Percentiles rank a stretch among this genome's conserved stretches.
These are phyloP conservation scores for Gymnocheta viridis DNA, from an alignment of 2,888 invertebrate genomes.

Conservation along the genomic window DNA sequence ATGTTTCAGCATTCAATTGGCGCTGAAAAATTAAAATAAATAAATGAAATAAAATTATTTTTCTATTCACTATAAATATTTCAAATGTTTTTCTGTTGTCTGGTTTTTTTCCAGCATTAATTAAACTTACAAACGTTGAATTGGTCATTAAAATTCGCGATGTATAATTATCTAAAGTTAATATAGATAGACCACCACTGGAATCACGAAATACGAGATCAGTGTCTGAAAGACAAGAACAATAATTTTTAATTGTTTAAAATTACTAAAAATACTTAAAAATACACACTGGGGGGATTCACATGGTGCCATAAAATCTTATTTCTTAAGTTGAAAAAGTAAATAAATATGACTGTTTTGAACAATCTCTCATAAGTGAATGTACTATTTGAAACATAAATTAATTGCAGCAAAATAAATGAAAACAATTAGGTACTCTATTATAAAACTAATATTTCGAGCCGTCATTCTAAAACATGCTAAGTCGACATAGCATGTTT, in stretches of 20 bases:
- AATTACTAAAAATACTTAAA: too few relatives aligned
- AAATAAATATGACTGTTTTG: too few relatives aligned
- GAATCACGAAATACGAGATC: slow-evolving; percentile 90
- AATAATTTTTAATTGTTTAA: background rate
- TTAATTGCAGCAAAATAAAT: background rate
- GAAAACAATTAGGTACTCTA: too few relatives aligned
- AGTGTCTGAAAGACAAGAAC: slow-evolving; percentile 83
- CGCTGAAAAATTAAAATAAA: slow-evolving; percentile 83
- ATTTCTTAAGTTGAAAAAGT: too few relatives aligned
- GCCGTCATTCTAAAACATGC: too few relatives aligned
- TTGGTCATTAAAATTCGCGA: slow-evolving; percentile 90
- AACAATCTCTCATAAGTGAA: too few relatives aligned
- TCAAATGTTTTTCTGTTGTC: background rate
- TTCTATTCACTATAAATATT: background rate
- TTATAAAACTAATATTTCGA: too few relatives aligned
- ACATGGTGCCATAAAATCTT: too few relatives aligned
- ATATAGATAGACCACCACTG: slow-evolving; percentile 89
- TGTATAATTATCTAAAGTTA: slow-evolving; percentile 89
- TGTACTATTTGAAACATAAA: too few relatives aligned
- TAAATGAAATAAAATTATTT: background rate
- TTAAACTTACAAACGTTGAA: slow-evolving; percentile 89
- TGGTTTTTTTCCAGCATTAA: too few relatives aligned
- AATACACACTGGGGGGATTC: too few relatives aligned
- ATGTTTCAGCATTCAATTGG: slow-evolving; percentile 89
- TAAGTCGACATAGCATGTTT: too few relatives aligned